phyloP scores from a whole-genome alignment of 1,140 invertebrate genomes.

The Drosophila santomea region DNA sequence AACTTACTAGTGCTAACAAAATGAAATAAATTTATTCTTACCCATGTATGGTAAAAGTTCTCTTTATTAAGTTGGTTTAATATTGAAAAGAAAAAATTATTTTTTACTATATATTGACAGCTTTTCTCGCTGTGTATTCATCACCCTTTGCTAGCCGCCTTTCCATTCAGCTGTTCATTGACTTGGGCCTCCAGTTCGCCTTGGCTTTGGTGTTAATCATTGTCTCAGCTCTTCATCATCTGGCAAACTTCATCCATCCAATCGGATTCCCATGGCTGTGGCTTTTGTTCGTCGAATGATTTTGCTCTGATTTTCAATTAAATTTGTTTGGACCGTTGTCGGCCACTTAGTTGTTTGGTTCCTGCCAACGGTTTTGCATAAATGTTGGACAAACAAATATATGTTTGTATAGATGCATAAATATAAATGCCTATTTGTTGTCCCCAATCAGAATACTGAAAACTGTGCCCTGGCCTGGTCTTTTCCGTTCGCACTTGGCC shows the following conservation, averaged over 20 bases:
- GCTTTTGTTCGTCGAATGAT: conserved; percentile 53
- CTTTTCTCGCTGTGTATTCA: background rate
- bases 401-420: background rate
- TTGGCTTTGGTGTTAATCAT: conserved; percentile 47
- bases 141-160: conserved; percentile 1
- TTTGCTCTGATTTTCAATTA: conserved; percentile 75
- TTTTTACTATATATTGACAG: no score
- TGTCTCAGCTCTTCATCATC: conserved; percentile 18
- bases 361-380: conserved; percentile 60
- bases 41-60: no score
- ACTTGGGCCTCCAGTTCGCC: conserved; percentile 3
- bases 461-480: conserved; percentile 38
- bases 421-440: conserved; percentile 33
- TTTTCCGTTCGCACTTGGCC: conserved; percentile 25
- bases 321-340: conserved; percentile 53
- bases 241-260: conserved; percentile 37
- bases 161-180: conserved; percentile 20
- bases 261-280: conserved; percentile 20
- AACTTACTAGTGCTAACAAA: background rate
- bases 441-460: conserved; percentile 43
- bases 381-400: conserved; percentile 11
- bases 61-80: background rate
- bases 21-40: background rate
- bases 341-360: conserved; percentile 58
- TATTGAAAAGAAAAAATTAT: background rate